A percentile compares a stretch with the other conserved stretches of the same genome.
These are phyloP conservation scores for Orycteropus afer DNA, from an alignment of 2,113 vertebrate species.

Conservation along the genomic window DNA sequence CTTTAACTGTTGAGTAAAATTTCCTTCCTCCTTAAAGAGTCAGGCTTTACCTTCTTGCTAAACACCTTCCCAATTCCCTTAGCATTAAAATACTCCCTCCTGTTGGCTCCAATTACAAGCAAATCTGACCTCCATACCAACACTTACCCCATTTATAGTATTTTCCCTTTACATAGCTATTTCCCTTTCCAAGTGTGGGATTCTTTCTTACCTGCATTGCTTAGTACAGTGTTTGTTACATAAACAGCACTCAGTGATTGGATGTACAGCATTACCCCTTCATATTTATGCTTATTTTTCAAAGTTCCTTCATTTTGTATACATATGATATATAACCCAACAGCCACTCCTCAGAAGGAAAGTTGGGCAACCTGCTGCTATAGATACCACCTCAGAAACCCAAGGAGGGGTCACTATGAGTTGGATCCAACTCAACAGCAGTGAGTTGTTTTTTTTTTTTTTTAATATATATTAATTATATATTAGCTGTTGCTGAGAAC, in stretches of 20 bases:
- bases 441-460: too few species aligned
- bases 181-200: not conserved
- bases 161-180: not conserved
- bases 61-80: not conserved
- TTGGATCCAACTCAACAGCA: too few species aligned
- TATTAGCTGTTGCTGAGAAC: not conserved
- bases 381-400: too few species aligned
- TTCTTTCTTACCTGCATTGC: not conserved
- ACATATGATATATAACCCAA: not conserved
- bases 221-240: not conserved
- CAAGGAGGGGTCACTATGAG: too few species aligned
- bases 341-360: too few species aligned
- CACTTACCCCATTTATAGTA: not conserved
- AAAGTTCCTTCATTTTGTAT: not conserved
- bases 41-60: not conserved
- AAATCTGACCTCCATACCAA: not conserved
- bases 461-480: not conserved
- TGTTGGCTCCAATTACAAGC: not conserved
- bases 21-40: not conserved
- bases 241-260: not conserved
- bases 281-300: constrained; percentile 8
- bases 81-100: not conserved
- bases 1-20: not conserved
- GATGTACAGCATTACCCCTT: not conserved
- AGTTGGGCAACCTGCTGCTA: too few species aligned